These are phyloP conservation scores for Habroteleia sp. DNA, from an alignment of 2,888 invertebrate genomes.

Conservation along the genomic window DNA sequence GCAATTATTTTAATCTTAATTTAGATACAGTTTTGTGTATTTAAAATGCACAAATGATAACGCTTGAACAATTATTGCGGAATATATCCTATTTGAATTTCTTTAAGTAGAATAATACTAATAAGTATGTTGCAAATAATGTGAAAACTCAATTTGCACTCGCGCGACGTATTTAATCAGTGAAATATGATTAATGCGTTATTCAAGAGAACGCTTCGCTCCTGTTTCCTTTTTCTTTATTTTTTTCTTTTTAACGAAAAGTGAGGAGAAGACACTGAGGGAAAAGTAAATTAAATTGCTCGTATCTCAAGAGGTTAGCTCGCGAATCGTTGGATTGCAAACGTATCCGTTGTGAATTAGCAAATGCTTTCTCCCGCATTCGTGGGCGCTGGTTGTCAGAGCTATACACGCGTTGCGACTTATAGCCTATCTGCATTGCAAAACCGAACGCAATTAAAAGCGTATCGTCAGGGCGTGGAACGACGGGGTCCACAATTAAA, in stretches of 20 bases:
- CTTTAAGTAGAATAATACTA: not conserved
- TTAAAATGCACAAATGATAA: too few relatives aligned
- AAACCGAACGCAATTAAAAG: constrained; percentile 75
- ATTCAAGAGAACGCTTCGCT: constrained; percentile 20
- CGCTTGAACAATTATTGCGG: too few relatives aligned
- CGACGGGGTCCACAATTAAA: constrained; percentile 72
- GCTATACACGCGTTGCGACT: constrained; percentile 54
- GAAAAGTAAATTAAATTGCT: constrained; percentile 61
- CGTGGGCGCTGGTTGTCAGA: constrained; percentile 25
- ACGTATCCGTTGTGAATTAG: constrained; percentile 53
- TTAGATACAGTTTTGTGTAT: too few relatives aligned
- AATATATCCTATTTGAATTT: not conserved
- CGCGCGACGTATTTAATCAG: constrained; percentile 45
- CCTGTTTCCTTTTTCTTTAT: constrained; percentile 5
- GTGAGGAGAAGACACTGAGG: constrained; percentile 43
- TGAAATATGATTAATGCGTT: constrained; percentile 38
- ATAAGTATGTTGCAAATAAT: constrained; percentile 23
- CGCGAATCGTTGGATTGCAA: constrained; percentile 46
- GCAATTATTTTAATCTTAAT: too few relatives aligned
- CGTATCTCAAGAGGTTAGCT: constrained; percentile 57
- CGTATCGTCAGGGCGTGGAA: constrained; percentile 69
- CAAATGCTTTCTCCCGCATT: constrained; percentile 47
- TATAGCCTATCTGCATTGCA: constrained; percentile 73
- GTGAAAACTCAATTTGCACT: constrained; percentile 30
- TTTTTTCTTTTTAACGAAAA: constrained; percentile 19